Conservation (phyloP, 2,797 vertebrate species). For the Coilia nasus region DNA sequence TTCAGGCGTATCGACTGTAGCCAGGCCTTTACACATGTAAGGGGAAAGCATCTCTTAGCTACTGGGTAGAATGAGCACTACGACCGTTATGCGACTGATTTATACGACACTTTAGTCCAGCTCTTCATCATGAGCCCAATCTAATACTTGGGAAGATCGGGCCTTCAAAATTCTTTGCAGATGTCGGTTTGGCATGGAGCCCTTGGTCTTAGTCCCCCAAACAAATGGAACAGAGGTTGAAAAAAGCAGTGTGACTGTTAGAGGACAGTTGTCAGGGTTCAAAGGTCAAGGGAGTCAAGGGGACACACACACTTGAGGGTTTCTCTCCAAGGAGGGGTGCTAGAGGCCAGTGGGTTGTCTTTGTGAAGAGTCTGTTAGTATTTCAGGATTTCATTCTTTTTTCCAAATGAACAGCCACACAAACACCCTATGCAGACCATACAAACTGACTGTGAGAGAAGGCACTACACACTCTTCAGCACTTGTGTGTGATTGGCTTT, state of each 20-base stretch:
- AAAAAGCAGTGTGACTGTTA: background rate
- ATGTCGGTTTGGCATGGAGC: background rate
- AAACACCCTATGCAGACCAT: background rate
- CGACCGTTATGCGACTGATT: background rate
- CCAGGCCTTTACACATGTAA: background rate
- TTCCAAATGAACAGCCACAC: background rate
- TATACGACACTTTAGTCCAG: slow-evolving; percentile 7
- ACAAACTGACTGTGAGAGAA: too few species aligned
- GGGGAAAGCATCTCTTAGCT: background rate
- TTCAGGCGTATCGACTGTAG: background rate
- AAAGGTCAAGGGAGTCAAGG: background rate
- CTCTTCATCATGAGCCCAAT: background rate
- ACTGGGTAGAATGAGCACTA: background rate
- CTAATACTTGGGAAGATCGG: background rate
- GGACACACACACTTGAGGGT: background rate
- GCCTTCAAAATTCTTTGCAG: background rate
- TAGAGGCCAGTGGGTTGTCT: background rate
- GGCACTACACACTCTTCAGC: too few species aligned
- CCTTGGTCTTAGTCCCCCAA: background rate
- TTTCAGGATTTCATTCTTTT: background rate
- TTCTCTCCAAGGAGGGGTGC: background rate
- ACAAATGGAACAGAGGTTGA: background rate
- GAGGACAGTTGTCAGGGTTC: background rate
- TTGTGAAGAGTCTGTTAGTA: background rate
- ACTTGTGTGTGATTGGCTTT: too few species aligned